Evolutionary conservation across 1,140 invertebrate genomes (phyloP), one percentile per base, ranked within the genome.

Genomic region (Ruditapes philippinarum): DNA sequence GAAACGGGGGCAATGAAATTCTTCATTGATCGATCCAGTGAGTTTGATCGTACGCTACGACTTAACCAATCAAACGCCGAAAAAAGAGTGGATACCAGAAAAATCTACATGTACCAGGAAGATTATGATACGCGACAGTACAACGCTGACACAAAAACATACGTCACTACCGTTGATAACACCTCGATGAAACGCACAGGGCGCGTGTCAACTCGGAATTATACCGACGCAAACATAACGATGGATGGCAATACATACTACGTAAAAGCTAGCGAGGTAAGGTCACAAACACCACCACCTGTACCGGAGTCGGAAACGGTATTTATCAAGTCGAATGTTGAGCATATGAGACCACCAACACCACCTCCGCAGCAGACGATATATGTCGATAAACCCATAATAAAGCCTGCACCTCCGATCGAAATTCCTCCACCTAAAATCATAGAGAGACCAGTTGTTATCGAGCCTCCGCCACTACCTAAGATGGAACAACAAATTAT

Each of bases 31-130:
- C 49, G 70, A 33, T 86, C 84, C n/a, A 78, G 73, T 0, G 84
- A 86, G 40, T 86, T 86, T 60, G 84, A 86, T 49, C 45, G 51
- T 12, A 86, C 84, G 1, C 22, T 86, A 22, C 70, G 70, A 33
- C 17, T 78, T 9, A 45, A 11, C 12, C 84, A 86, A 36, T 14
- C 70, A 0, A 31, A 65, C 5, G 42, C 49, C 5, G 9, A 17
- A 1, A 70, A 36, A 38, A 84, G 22, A 60, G 42, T 12, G 11
- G 84, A 86, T 0, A 60, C 68, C 11, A 76, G 65, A 40, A 86
- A 86, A 54, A 86, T 86, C 22, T 86, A 86, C 40, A 86, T 86
- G 84, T 86, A 86, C 73, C 84, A 86, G 28, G 84, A 86, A 54
- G 84, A 86, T 36, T 86, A 54, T 28, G 84, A 86, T 42, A 86